Evolutionary conservation across 2,113 vertebrate species (phyloP).

Genomic region (Psilopsiagon aymara): DNA sequence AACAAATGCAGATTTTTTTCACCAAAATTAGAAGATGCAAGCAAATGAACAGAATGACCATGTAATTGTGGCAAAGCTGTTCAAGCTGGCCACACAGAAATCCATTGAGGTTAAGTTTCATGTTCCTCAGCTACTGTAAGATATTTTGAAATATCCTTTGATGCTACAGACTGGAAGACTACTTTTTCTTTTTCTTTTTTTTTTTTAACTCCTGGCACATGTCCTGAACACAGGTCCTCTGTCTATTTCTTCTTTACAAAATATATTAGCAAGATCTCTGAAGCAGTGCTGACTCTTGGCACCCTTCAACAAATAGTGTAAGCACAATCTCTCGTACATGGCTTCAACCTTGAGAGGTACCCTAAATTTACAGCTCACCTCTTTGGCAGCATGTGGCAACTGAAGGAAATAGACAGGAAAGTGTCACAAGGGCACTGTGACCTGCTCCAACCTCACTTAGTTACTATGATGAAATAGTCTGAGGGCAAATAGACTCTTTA

Average conservation of each 20-base stretch:
- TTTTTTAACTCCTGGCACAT: not conserved
- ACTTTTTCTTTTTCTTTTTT: not conserved
- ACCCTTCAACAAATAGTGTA: not conserved
- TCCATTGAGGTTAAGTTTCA: not conserved
- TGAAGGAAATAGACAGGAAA: not conserved
- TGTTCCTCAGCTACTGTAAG: not conserved
- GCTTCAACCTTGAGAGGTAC: not conserved
- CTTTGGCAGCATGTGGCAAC: not conserved
- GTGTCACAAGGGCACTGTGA: rapidly evolving
- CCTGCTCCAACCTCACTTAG: not conserved
- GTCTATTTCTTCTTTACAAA: not conserved
- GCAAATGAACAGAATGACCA: not conserved
- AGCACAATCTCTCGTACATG: not conserved
- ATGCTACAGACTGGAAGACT: not conserved
- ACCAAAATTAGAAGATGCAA: not conserved
- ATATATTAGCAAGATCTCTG: not conserved
- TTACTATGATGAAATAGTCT: not conserved
- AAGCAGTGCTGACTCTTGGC: slow-evolving; percentile 1
- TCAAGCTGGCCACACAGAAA: not conserved
- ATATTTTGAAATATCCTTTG: not conserved
- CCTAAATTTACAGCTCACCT: not conserved
- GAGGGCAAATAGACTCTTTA: not conserved
- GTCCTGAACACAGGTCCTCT: not conserved
- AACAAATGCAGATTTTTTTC: not conserved
- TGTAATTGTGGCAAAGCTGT: not conserved